Base-by-base conservation (phyloP, 2,888 invertebrate genomes). In the Biston betularia region DNA sequence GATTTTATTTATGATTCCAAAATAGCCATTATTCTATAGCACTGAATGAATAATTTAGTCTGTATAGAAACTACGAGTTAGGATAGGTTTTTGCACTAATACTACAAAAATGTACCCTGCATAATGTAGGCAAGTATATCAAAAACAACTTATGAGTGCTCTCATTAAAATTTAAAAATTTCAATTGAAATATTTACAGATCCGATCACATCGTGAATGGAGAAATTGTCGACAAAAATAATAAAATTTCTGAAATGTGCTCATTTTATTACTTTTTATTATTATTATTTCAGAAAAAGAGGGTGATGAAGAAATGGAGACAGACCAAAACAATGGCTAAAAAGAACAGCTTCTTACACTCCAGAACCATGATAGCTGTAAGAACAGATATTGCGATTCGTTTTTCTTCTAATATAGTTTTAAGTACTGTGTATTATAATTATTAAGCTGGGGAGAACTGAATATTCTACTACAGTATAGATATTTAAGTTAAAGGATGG, bases 261-360 rank as follows among this genome's bases (percentile, higher is more conserved):
- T 9, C 10, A 0, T 52, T n/a, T 15, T 61, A 65, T 56, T 12
- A n/a, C 0, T 60, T 64, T 59, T 55, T 67, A 52, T 75, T 80
- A 72, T 76, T 83, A 73, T 87, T 68, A 77, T 94, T 93, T 82
- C 92, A 93, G 94, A 94, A 54, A 68, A 65, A 86, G 87, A 85
- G 48, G 92, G 91, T 65, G 89, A 89, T 71, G 93, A 93, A 70
- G 93, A 92, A 80, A 94, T 93, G 93, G 94, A 93, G 57, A 89
- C 90, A 1, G 91, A 93, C 66, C 89, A 89, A 76, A 73, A 81
- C 52, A 90, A 90, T 82, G 91, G 89, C 65, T 87, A 87, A 76
- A 68, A 59, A 79, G 79, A 79, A 81, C 75, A 75, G 78, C 74
- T 64, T 77, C 75, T 77, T 80, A 77, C 68, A 71, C 59, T 69